Conservation (phyloP, 2,888 invertebrate species). For the Diploptera punctata region DNA sequence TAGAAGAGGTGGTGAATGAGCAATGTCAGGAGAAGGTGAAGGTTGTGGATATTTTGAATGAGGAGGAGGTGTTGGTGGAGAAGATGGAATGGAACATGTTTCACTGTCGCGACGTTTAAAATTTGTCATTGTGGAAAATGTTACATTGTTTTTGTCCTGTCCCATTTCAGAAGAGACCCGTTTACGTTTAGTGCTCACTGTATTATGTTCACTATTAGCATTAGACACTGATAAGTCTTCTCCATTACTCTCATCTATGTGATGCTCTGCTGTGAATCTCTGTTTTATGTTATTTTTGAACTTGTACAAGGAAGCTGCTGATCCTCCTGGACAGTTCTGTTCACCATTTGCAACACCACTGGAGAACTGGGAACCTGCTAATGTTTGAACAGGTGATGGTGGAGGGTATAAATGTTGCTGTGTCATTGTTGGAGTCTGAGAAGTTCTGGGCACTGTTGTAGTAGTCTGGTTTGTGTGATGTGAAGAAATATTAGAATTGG, state of each 20-base stretch:
- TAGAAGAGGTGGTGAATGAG: neutral
- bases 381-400: conserved; percentile 50
- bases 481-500: conserved; percentile 42
- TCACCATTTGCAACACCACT: neutral
- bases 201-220: neutral
- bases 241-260: conserved; percentile 6
- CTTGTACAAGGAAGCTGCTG: conserved; percentile 66
- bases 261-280: conserved; percentile 66
- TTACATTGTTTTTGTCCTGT: neutral
- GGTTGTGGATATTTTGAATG: neutral
- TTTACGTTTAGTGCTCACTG: conserved; percentile 7
- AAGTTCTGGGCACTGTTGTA: neutral
- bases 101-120: conserved; percentile 39
- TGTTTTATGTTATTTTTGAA: conserved; percentile 95
- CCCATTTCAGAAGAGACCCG: neutral
- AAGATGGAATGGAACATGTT: conserved; percentile 36
- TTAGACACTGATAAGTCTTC: neutral
- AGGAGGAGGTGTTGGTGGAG: conserved; percentile 20
- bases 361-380: conserved; percentile 49
- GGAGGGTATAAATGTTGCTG: conserved; percentile 35
- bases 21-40: conserved; percentile 22
- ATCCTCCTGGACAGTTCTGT: neutral
- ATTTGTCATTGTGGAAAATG: neutral
- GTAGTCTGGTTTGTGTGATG: conserved; percentile 13
- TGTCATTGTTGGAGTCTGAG: conserved; percentile 16